Evolutionary conservation across 2,113 vertebrate species (phyloP).

Genomic region (Erpornis zantholeuca): DNA sequence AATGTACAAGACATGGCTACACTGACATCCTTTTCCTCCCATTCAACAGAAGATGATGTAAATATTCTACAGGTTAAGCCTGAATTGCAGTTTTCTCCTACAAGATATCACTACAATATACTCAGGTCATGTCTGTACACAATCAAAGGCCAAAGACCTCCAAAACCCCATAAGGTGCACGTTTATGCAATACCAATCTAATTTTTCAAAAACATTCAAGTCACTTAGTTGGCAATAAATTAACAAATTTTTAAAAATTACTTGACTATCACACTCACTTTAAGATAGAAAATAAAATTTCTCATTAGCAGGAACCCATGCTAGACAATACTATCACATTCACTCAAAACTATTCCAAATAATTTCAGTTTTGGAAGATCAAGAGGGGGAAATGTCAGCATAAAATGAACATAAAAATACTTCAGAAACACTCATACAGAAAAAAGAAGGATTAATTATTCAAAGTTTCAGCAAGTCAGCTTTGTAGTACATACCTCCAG

Average conservation of each 20-base stretch:
- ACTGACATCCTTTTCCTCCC: neutral
- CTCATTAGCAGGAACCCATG: neutral
- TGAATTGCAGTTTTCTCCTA: neutral
- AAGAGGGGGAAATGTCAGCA: neutral
- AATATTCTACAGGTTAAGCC: neutral
- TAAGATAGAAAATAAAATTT: neutral
- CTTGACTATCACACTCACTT: neutral
- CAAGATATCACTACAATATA: neutral
- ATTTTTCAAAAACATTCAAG: neutral
- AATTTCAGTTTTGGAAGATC: neutral
- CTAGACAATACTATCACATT: neutral
- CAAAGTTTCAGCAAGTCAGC: neutral
- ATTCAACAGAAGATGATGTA: accelerated
- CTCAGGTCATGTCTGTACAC: neutral
- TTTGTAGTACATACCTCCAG: slow-evolving; percentile 82
- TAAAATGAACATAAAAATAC: neutral
- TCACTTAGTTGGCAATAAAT: neutral
- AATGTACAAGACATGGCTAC: neutral
- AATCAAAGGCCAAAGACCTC: neutral
- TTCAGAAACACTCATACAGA: neutral
- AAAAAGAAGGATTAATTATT: neutral
- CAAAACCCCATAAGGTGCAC: neutral
- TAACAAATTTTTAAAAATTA: neutral
- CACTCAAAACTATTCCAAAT: neutral
- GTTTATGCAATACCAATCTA: neutral